Evolutionary conservation across 2,113 vertebrate species (phyloP), one percentile per base, ranked within the genome.

Genomic region (Podilymbus podiceps): DNA sequence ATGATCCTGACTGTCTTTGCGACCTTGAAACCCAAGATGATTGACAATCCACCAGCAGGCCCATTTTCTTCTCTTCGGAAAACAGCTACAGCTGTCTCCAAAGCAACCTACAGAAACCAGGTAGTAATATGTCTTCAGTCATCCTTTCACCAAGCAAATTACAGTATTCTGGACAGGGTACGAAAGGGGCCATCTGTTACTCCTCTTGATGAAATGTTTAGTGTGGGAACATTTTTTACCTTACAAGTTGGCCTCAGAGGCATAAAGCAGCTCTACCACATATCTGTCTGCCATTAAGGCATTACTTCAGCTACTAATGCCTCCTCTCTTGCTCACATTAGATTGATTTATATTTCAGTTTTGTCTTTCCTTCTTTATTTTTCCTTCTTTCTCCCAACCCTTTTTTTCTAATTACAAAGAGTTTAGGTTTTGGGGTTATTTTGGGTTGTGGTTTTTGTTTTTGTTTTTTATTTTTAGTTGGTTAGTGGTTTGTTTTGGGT

Each of bases 111-210:
- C 62, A 82, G 77, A 63, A 93, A 53, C n/a, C 49, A 83, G 86
- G 59, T 50, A 93, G 68, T 76, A 81, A 86, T 89, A 59, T 21
- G 60, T 68, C 72, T 90, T 78, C 73, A 91, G 69, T 85, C 73
- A 81, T 73, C 62, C 89, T 85, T 97, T 86, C 82, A 93, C 69
- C 74, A 59, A 68, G 84, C 23, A 95, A 92, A 95, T 93, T 82
- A 64, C 82, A 67, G 42, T 82, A 88, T 79, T 90, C 72, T 69
- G 90, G 87, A 82, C 87, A 95, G 59, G 49, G 52, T 58, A 90
- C 67, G 88, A 79, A 88, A 85, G 42, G 78, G 5, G 31, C 72
- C 89, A 91, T 93, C 87, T 95, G 94, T 93, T 94, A 88, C 38
- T 47, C 44, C 67, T 94, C 68, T 50, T 74, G 88, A 90, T 93